Conservation (phyloP, 2,888 invertebrate species). For the Tricholauxania praeusta region DNA sequence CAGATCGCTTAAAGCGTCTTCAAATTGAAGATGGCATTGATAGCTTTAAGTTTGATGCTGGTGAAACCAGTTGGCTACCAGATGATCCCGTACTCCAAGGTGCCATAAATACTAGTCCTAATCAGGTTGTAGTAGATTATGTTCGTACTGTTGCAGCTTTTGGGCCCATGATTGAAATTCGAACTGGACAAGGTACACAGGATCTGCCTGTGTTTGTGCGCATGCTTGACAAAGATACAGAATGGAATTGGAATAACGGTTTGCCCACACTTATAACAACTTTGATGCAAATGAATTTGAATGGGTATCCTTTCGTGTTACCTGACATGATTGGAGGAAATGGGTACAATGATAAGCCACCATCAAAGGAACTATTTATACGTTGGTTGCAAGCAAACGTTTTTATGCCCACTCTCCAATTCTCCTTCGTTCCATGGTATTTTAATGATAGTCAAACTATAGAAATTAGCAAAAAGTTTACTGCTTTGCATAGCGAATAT, state of each 20-base stretch:
- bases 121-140: conserved; percentile 69
- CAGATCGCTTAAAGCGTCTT: conserved; percentile 69
- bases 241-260: conserved; percentile 76
- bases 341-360: conserved; percentile 70
- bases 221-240: conserved; percentile 80
- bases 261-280: conserved; percentile 77
- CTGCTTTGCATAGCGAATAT: conserved; percentile 75
- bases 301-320: conserved; percentile 74
- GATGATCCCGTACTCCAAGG: conserved; percentile 72
- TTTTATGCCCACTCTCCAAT: conserved; percentile 80
- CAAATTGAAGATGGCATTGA: conserved; percentile 75
- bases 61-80: conserved; percentile 76
- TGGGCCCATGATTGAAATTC: conserved; percentile 75
- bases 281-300: conserved; percentile 67
- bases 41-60: conserved; percentile 84
- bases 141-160: conserved; percentile 70
- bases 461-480: conserved; percentile 74
- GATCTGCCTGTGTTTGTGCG: conserved; percentile 76
- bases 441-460: conserved; percentile 73
- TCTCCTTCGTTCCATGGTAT: conserved; percentile 83
- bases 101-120: conserved; percentile 67
- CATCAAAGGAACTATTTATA: conserved; percentile 74
- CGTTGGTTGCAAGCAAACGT: conserved; percentile 72
- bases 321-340: conserved; percentile 84
- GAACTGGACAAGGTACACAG: conserved; percentile 76